A percentile compares a stretch with the other conserved stretches of the same genome.
Conservation (phyloP, 2,113 vertebrate genomes). For the Osmerus eperlanus region DNA sequence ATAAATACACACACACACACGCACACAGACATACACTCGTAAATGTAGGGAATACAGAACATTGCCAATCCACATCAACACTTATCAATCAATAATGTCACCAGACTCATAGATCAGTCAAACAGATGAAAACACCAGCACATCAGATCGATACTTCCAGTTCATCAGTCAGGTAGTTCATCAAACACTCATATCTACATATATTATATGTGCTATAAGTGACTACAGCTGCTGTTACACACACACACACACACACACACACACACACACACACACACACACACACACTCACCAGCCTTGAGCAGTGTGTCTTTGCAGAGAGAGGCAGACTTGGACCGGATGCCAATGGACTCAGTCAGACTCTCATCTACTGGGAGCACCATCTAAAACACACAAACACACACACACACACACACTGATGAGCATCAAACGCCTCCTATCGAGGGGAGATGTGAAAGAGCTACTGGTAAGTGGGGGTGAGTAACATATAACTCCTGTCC, state of each 20-base stretch:
- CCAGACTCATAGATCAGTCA: too few species aligned
- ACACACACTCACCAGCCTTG: conserved; percentile 82
- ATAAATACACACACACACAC: background rate
- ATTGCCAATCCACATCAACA: too few species aligned
- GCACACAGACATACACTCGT: background rate
- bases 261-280: background rate
- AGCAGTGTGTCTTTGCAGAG: conserved; percentile 89
- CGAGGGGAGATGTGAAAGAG: background rate
- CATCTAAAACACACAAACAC: conserved; percentile 71
- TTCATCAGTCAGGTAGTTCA: too few species aligned
- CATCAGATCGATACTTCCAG: too few species aligned
- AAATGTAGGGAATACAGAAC: too few species aligned
- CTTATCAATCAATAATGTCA: too few species aligned
- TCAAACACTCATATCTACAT: too few species aligned
- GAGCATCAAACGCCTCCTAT: background rate
- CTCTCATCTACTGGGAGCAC: conserved; percentile 96
- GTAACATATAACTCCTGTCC: background rate
- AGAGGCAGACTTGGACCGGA: conserved; percentile 91
- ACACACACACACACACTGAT: background rate
- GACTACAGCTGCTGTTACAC: too few species aligned
- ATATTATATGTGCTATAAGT: too few species aligned
- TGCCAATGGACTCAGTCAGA: conserved; percentile 87
- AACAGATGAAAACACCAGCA: too few species aligned
- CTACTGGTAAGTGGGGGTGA: background rate
- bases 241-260: conserved; percentile 63